These are phyloP conservation scores for Micropterix aruncella DNA, from an alignment of 2,888 invertebrate species.

Conservation along the genomic window DNA sequence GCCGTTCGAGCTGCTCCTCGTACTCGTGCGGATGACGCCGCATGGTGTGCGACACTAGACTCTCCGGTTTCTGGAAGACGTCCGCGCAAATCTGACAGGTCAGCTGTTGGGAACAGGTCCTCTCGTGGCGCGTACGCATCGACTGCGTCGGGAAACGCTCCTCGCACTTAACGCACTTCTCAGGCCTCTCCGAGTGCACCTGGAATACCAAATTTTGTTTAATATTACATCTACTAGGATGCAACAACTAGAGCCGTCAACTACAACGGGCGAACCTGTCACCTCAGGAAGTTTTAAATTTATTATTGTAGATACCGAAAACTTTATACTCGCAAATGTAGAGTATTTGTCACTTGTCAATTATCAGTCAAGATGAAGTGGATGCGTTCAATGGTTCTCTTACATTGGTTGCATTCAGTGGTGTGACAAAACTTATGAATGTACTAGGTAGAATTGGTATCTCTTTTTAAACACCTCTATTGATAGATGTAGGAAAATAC, in stretches of 20 bases:
- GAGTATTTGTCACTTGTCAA: too few relatives aligned
- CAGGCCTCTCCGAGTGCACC: background rate
- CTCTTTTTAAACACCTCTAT: background rate
- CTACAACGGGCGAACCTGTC: too few relatives aligned
- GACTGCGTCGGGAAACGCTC: background rate
- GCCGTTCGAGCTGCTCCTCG: background rate
- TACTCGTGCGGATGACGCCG: background rate
- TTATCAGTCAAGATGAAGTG: too few relatives aligned
- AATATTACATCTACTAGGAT: too few relatives aligned
- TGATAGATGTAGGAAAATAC: background rate
- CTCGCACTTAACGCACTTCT: background rate
- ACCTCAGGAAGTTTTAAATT: too few relatives aligned
- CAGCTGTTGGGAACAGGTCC: background rate
- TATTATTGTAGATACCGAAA: too few relatives aligned
- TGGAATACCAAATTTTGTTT: background rate
- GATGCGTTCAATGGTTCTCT: background rate
- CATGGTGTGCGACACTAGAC: background rate
- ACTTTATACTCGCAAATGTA: too few relatives aligned
- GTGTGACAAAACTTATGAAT: background rate
- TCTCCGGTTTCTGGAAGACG: background rate
- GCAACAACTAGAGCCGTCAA: too few relatives aligned
- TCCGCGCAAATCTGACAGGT: background rate
- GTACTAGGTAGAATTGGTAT: too few relatives aligned
- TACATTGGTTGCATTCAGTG: background rate
- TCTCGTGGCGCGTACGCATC: background rate